Base-by-base conservation (phyloP, 1,140 invertebrate species). In the Eciton burchellii region DNA sequence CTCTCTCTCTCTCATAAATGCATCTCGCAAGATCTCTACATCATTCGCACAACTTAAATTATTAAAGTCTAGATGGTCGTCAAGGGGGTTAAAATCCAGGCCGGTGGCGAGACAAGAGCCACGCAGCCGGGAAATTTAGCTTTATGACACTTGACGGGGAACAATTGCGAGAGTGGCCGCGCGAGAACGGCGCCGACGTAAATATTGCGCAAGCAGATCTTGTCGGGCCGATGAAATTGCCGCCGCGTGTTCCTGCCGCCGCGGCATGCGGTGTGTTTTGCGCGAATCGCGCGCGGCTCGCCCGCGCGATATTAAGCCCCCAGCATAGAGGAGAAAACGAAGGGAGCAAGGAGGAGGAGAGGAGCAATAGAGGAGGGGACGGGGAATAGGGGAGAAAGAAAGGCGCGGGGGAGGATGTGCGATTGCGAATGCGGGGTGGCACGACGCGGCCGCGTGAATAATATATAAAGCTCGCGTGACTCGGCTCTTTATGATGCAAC, bases 381-480 rank as follows among this genome's bases (percentile, higher is more conserved):
- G 26, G 43, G 9, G 14, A 41, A 21, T 62, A 62, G 45, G 3
- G 72, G 41, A 29, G 41, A 47, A 57, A 66, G 41, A 77, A 82
- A 82, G 43, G 66, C n/a, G 52, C 35, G 52, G 24, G 26, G 16
- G 59, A 74, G 56, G 60, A 83, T 60, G 63, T 59, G 60, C 66
- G 59, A 74, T 82, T 54, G 70, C 60, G 71, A 60, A 52, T 59
- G 63, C 73, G 43, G 19, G 49, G 62, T 56, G 60, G 47, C 35
- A 21, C 52, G 41, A 47, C 56, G 71, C 21, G 29, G 47, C 81
- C 19, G 35, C 72, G 72, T 83, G 74, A 83, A 83, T 83, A 83
- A 83, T 83, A 83, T 83, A 83, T 83, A 68, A 77, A 45, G 77
- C 60, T 82, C 54, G 83, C 83, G 83, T 84, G 83, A 84, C 83